Percentiles rank a stretch among this genome's conserved stretches.
phyloP scores from a whole-genome alignment of 2,888 invertebrate genomes.

The Amphipoea oculea region DNA sequence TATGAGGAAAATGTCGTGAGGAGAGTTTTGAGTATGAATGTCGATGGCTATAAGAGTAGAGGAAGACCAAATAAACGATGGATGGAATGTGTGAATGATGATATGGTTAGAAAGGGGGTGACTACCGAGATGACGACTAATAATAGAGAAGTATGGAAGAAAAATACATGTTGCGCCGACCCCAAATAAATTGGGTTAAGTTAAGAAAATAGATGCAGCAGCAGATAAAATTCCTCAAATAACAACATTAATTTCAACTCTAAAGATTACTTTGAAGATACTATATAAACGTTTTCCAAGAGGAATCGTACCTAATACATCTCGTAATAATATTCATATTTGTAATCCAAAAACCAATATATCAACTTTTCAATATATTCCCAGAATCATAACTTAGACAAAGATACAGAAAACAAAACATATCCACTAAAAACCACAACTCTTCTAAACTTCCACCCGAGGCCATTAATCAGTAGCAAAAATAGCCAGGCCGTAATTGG shows the following conservation, averaged over 20 bases:
- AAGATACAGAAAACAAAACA: constrained; percentile 2
- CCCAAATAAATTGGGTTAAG: no score
- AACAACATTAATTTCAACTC: neutral
- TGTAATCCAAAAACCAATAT: neutral
- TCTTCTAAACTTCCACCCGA: constrained; percentile 15
- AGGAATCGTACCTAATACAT: neutral
- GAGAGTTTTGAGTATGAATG: no score
- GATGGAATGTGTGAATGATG: no score
- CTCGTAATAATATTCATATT: neutral
- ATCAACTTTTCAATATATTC: neutral
- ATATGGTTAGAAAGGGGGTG: no score
- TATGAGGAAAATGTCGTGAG: no score
- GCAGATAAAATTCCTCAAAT: neutral
- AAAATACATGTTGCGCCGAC: no score
- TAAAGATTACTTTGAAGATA: neutral
- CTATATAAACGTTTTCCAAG: neutral
- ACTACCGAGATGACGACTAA: no score
- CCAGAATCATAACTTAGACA: neutral
- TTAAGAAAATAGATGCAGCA: neutral
- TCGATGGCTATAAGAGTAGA: no score
- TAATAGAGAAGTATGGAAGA: no score
- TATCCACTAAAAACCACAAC: constrained; percentile 20
- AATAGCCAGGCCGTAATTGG: constrained; percentile 46
- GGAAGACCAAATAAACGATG: no score
- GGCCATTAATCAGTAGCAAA: constrained; percentile 54